These are phyloP conservation scores for Penaeus chinensis DNA, from an alignment of 1,140 invertebrate species.

Conservation along the genomic window DNA sequence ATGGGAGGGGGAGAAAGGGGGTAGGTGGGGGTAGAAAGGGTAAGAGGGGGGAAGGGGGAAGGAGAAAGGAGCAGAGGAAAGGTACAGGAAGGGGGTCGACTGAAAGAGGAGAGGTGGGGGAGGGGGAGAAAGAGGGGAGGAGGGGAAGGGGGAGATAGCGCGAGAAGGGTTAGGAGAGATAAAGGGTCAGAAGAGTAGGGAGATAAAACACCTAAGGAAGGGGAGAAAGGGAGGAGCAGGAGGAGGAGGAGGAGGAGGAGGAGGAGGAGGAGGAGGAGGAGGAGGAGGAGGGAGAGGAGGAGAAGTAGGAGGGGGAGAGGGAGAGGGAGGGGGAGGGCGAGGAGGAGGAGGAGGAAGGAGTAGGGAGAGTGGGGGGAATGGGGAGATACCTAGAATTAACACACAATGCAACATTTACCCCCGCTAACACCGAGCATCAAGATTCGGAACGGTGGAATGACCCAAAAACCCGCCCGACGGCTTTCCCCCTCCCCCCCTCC, in stretches of 20 bases:
- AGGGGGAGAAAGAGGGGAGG: neutral
- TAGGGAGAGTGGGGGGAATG: neutral
- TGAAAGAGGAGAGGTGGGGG: conserved; percentile 4
- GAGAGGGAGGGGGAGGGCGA: neutral
- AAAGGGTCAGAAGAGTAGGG: neutral
- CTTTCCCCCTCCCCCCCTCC: conserved; percentile 32
- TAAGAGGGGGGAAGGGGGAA: neutral
- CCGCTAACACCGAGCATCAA: conserved; percentile 54
- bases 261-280: neutral
- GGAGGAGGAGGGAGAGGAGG: too few species aligned
- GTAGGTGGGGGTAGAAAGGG: neutral
- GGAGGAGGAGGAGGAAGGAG: neutral
- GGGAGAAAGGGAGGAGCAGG: neutral
- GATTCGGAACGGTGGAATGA: conserved; percentile 41
- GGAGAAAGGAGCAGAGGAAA: too few species aligned
- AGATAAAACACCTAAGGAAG: too few species aligned
- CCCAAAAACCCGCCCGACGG: conserved; percentile 37
- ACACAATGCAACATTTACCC: conserved; percentile 58
- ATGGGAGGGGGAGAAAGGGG: neutral
- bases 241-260: neutral
- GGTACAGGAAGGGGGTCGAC: neutral
- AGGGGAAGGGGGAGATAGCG: neutral
- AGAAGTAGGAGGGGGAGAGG: neutral
- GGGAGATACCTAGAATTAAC: conserved; percentile 43
- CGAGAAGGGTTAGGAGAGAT: neutral